Evolutionary conservation across 2,113 vertebrate species (phyloP), one percentile per base, ranked within the genome.

Genomic region (Megalops atlanticus): DNA sequence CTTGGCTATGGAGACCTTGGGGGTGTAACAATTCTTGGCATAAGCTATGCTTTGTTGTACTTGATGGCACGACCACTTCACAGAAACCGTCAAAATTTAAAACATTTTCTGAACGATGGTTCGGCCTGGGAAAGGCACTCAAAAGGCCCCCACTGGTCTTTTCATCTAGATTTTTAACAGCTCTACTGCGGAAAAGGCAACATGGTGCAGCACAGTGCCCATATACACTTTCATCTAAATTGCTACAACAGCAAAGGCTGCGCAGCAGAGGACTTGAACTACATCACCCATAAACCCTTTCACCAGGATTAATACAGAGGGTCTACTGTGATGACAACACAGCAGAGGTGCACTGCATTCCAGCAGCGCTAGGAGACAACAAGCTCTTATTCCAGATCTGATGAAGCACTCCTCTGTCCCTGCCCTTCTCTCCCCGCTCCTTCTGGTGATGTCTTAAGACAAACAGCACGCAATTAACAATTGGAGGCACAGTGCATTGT

Each of bases 261-360:
- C 16, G 36, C 35, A 71, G 14, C 69, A 71, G 69, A 71, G 36
- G 31, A 14, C 14, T n/a, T 31, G 69, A 35, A 38, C 69, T 38
- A 71, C n/a, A 71, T 16, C 36, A 38, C 69, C 69, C 69, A 38
- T 71, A 38, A 71, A 38, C 69, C 36, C 69, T 18, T 71, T 71
- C 31, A 36, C 31, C 69, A 6, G 35, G 69, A 8, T n/a, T 38
- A 21, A 18, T 18, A 71, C 33, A 71, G 27, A 35, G 36, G 33
- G 35, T n/a, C 69, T 71, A 21, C 69, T 71, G 15, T 36, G 4
- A 71, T 36, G 35, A 38, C 69, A 36, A 71, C 27, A 71, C n/a
- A 12, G 35, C 69, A 71, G 69, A 71, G 69, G 69, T 71, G 69
- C 35, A 71, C 69, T 36, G 31, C 35, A 64, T 21, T 71, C 31